These are phyloP conservation scores for Corythoichthys intestinalis DNA, from an alignment of 2,113 vertebrate species.

Conservation along the genomic window DNA sequence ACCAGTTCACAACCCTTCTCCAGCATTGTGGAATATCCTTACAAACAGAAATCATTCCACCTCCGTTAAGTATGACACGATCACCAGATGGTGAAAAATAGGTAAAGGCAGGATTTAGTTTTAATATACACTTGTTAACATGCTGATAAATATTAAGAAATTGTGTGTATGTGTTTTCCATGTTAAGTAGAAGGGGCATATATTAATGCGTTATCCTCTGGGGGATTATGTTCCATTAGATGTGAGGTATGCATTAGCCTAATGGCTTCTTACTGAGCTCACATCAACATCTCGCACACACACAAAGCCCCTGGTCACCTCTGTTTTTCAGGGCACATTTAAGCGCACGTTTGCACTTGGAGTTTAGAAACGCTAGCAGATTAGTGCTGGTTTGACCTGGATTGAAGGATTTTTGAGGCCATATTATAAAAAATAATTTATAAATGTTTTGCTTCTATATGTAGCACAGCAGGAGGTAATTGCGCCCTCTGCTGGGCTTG, in stretches of 20 bases:
- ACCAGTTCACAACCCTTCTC: too few relatives aligned
- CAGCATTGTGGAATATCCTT: too few relatives aligned
- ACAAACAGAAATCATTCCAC: too few relatives aligned
- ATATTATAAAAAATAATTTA: constrained; percentile 30
- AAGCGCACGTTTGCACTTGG: constrained; percentile 13
- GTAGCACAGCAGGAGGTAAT: neutral
- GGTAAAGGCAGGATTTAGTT: neutral
- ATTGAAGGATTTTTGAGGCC: constrained; percentile 60
- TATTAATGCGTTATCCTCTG: constrained; percentile 55
- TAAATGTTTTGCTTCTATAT: neutral
- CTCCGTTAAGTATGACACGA: too few relatives aligned
- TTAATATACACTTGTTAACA: neutral
- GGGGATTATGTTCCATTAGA: constrained; percentile 61
- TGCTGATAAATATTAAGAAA: neutral
- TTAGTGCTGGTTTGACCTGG: constrained; percentile 62
- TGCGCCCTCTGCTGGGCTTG: constrained; percentile 56
- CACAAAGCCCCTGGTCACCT: neutral
- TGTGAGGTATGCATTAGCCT: constrained; percentile 57
- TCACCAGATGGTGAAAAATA: too few relatives aligned
- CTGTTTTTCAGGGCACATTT: constrained; percentile 22
- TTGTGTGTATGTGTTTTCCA: neutral
- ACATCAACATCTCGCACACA: constrained; percentile 2
- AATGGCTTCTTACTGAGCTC: constrained; percentile 29
- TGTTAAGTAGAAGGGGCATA: constrained; percentile 20
- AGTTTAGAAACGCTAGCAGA: constrained; percentile 29